Percentiles rank a stretch among this genome's conserved stretches.
phyloP scores from a whole-genome alignment of 2,113 vertebrate genomes.

The Hemibagrus wyckioides region DNA sequence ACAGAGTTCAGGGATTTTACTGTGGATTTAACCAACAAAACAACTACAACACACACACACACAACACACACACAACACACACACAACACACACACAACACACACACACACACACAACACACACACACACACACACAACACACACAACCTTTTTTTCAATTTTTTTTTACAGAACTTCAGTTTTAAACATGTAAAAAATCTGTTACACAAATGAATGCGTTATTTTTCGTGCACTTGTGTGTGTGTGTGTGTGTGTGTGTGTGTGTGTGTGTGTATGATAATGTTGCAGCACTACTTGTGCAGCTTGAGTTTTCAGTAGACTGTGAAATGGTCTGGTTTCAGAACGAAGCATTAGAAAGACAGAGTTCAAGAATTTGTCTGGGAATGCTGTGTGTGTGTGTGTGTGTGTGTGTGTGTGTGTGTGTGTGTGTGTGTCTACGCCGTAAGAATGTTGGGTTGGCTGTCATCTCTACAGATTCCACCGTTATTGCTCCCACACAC shows the following conservation, averaged over 20 bases:
- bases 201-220: too few species aligned
- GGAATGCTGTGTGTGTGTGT: neutral
- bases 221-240: too few species aligned
- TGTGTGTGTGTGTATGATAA: neutral
- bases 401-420: neutral
- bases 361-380: constrained; percentile 14
- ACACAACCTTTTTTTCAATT: too few species aligned
- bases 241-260: neutral
- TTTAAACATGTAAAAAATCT: too few species aligned
- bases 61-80: too few species aligned
- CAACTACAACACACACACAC: too few species aligned
- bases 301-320: neutral
- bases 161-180: too few species aligned
- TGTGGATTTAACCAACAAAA: too few species aligned
- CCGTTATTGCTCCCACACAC: neutral
- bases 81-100: too few species aligned
- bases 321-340: neutral
- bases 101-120: too few species aligned
- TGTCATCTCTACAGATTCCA: constrained; percentile 51
- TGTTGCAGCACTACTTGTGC: neutral
- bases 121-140: too few species aligned
- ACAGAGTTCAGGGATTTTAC: too few species aligned
- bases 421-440: neutral
- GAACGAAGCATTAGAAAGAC: neutral
- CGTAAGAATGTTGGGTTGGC: constrained; percentile 52